A percentile compares a stretch with the other conserved stretches of the same genome.
Evolutionary conservation across 2,888 invertebrate species (phyloP).

Genomic region (Scotopteryx bipunctaria): DNA sequence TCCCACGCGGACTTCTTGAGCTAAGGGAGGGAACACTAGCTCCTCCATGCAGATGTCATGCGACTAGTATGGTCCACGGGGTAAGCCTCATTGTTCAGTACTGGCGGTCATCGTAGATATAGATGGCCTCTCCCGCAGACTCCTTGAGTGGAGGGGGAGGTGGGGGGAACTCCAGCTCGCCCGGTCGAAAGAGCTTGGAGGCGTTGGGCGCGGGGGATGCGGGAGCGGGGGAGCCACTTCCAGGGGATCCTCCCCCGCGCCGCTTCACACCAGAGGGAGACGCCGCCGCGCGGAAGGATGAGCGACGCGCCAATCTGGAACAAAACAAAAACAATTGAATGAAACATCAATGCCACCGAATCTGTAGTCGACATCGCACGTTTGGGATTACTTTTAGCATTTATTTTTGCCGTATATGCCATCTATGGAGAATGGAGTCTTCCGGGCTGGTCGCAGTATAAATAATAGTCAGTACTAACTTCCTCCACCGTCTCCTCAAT

Average conservation of each 20-base stretch:
- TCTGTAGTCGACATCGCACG: too few species aligned
- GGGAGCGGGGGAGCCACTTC: conserved; percentile 64
- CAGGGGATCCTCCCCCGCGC: conserved; percentile 73
- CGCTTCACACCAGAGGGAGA: conserved; percentile 73
- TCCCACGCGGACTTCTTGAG: too few species aligned
- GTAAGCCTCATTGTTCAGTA: conserved; percentile 55
- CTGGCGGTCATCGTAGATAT: conserved; percentile 78
- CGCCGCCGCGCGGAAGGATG: conserved; percentile 83
- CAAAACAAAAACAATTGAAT: background rate
- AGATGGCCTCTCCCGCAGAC: conserved; percentile 87
- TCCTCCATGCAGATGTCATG: too few species aligned
- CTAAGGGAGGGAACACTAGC: too few species aligned
- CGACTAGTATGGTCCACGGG: conserved; percentile 13
- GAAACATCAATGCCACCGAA: too few species aligned
- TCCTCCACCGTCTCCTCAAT: too few species aligned
- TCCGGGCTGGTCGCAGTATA: too few species aligned
- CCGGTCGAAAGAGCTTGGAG: conserved; percentile 76
- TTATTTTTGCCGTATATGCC: too few species aligned
- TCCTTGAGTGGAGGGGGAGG: conserved; percentile 82
- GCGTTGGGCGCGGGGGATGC: conserved; percentile 78
- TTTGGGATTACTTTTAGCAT: too few species aligned
- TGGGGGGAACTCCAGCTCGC: conserved; percentile 73
- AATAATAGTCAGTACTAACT: too few species aligned
- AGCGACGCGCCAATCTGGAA: conserved; percentile 85
- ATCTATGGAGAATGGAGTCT: too few species aligned